A percentile compares a stretch with the other conserved stretches of the same genome.
phyloP scores from a whole-genome alignment of 1,140 invertebrate genomes.

The Solen grandis region DNA sequence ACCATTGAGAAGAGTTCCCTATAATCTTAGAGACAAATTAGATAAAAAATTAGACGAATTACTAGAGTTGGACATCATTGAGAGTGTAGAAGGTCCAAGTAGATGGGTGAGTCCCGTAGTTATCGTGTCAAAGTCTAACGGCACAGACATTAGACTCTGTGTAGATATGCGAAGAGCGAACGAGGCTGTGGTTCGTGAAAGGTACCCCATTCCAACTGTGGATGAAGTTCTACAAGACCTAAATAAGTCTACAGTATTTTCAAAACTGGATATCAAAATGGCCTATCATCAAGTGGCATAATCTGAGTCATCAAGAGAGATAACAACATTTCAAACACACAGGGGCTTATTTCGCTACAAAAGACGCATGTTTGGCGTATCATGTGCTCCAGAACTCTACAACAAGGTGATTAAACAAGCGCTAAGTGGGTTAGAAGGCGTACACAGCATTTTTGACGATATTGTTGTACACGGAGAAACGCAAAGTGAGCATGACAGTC shows the following conservation, averaged over 20 bases:
- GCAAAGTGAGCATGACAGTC: background rate
- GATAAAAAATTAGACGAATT: background rate
- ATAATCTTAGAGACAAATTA: background rate
- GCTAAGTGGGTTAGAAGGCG: background rate
- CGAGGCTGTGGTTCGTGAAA: conserved; percentile 49
- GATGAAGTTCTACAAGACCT: conserved; percentile 57
- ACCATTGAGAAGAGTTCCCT: no score
- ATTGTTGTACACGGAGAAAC: conserved; percentile 2
- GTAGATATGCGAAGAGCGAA: conserved; percentile 59
- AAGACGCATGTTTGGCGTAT: conserved; percentile 13
- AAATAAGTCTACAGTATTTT: conserved; percentile 41
- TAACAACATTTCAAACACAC: conserved; percentile 66
- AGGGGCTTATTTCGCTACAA: no score
- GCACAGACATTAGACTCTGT: conserved; percentile 50
- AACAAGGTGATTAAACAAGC: conserved; percentile 1
- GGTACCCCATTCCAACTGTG: conserved; percentile 51
- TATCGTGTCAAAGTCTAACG: conserved; percentile 55
- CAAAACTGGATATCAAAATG: conserved; percentile 58
- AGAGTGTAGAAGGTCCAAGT: conserved; percentile 62
- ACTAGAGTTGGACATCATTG: conserved; percentile 37
- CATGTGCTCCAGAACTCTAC: conserved; percentile 10
- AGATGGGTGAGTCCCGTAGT: conserved; percentile 64
- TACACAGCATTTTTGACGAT: conserved; percentile 12
- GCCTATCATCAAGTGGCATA: conserved; percentile 63
- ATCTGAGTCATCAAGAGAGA: conserved; percentile 28